Conservation (phyloP, 2,113 vertebrate species). For the Tragelaphus scriptus region DNA sequence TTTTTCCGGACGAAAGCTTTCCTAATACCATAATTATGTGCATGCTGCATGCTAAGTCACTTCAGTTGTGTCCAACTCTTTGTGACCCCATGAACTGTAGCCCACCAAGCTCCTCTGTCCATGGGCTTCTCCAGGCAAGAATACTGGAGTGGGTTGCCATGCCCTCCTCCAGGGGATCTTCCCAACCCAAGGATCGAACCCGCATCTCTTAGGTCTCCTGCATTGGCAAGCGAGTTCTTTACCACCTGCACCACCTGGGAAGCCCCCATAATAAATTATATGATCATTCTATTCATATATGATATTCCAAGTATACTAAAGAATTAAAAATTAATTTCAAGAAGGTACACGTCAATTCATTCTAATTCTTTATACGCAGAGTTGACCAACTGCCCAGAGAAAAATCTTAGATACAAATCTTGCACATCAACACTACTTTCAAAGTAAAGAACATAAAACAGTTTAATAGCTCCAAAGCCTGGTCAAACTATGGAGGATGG, state of each 20-base stretch:
- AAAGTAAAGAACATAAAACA: background rate
- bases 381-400: background rate
- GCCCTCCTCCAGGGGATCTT: background rate
- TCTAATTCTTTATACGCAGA: background rate
- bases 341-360: background rate
- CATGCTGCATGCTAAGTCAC: background rate
- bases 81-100: background rate
- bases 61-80: background rate
- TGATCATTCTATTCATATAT: background rate
- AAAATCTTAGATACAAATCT: background rate
- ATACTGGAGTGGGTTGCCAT: background rate
- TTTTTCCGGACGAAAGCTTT: background rate
- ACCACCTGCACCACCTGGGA: background rate
- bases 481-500: background rate
- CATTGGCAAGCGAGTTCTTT: background rate
- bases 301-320: background rate
- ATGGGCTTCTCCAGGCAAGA: background rate
- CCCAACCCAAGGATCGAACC: accelerated
- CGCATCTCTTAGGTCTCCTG: background rate
- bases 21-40: background rate
- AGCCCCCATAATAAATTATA: background rate
- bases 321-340: background rate
- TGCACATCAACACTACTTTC: background rate
- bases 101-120: background rate
- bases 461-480: background rate